Base-by-base conservation (phyloP, 2,113 vertebrate species). In the Nibea coibor region DNA sequence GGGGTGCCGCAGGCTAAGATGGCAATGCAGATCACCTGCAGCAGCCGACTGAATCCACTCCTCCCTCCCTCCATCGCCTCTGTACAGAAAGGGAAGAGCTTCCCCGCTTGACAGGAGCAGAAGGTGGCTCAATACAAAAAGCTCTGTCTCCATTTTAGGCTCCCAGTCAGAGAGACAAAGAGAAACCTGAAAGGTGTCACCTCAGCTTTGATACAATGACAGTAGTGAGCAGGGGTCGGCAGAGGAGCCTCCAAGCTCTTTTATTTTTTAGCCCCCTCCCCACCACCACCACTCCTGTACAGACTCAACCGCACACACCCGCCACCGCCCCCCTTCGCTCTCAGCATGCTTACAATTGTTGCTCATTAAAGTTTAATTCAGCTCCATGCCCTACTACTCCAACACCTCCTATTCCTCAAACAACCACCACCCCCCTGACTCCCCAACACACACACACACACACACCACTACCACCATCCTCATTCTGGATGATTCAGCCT, bases 361-460 rank as follows among this genome's bases (percentile, higher is more conserved):
- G 89, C 85, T 94, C 94, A 96, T 96, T 95, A 95, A 96, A 94
- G 76, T 95, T 96, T 95, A 93, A 95, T 95, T 93, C 88, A 70
- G 80, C 75, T 78, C 87, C 77, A 88, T 91, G 91, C 86, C 90
- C 87, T 83, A 80, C 87, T 87, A 89, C 89, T 88, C 89, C 79
- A 82, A 87, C 90, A 88, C 87, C 88, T 88, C 88, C 87, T 91
- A 84, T 80, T 89, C 83, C 85, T 86, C 86, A 76, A 86, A 87
- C 81, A 82, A 63, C 86, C 75, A 63, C 85, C 75, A 57, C 72
- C 59, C 75, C 63, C 82, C 87, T 79, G 24, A 80, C 82, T 75
- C 70, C 50, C 68, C 58, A 39, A 35, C 31, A 35, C 31, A 35
- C 31, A 39, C 35, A 31, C 28, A 22, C 78, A 76, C 71, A 50